phyloP scores from a whole-genome alignment of 2,797 vertebrate genomes.

The Protosalanx chinensis region DNA sequence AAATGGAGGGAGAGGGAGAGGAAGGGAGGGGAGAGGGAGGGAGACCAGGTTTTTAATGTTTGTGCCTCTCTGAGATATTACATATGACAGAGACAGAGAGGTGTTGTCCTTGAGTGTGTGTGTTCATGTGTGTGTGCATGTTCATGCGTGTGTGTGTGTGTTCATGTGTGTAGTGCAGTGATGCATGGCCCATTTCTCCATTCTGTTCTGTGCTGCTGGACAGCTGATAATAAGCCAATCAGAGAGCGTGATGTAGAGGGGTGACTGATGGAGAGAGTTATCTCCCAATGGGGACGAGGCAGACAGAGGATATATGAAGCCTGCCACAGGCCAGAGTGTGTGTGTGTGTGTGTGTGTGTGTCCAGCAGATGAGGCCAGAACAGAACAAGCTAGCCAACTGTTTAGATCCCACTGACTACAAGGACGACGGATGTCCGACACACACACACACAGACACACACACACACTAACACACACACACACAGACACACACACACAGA shows the following conservation, averaged over 20 bases:
- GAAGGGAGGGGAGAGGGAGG: too few relatives aligned
- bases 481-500: neutral
- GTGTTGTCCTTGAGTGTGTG: neutral
- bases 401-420: slow-evolving; percentile 29
- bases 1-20: too few relatives aligned
- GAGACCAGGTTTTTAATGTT: neutral
- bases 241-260: slow-evolving; percentile 57
- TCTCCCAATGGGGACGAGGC: slow-evolving; percentile 43
- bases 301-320: slow-evolving; percentile 58
- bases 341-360: slow-evolving; percentile 1
- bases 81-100: neutral
- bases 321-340: slow-evolving; percentile 35
- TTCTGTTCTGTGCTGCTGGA: slow-evolving; percentile 53
- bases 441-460: neutral
- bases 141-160: slow-evolving; percentile 3
- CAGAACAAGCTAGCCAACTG: slow-evolving; percentile 21
- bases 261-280: slow-evolving; percentile 63
- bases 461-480: neutral
- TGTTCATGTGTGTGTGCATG: neutral
- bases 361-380: slow-evolving; percentile 61
- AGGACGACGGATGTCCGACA: neutral
- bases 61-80: neutral
- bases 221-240: slow-evolving; percentile 72
- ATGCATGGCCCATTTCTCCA: slow-evolving; percentile 47
- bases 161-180: slow-evolving; percentile 32